Evolutionary conservation across 35 echinoderm and acorn worm species (phyloP).

Genomic region (Amphiura filiformis): DNA sequence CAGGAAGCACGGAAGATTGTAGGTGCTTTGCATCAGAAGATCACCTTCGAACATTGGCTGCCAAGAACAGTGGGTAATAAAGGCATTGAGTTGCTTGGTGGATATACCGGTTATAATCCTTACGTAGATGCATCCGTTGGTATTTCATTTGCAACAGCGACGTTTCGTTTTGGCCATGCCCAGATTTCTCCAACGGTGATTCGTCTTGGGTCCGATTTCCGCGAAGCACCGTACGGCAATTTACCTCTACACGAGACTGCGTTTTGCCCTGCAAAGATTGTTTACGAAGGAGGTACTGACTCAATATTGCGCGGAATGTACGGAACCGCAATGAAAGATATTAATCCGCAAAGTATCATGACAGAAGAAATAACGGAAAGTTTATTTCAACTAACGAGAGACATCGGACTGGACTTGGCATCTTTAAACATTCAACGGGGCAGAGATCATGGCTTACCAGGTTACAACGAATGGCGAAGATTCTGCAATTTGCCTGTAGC

Average conservation of each 20-base stretch:
- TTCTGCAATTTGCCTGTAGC: constrained; percentile 42
- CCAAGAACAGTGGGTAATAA: neutral
- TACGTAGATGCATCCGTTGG: neutral
- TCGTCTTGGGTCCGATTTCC: neutral
- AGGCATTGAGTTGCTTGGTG: neutral
- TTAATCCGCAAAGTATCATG: neutral
- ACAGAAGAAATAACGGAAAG: neutral
- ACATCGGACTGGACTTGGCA: constrained; percentile 57
- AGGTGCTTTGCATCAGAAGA: neutral
- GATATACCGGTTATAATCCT: neutral
- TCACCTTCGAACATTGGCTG: neutral
- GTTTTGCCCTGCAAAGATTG: neutral
- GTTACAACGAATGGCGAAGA: constrained; percentile 67
- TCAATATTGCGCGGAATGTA: neutral
- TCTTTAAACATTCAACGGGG: constrained; percentile 85
- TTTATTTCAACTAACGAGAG: neutral
- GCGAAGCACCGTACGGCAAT: neutral
- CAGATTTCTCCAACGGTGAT: neutral
- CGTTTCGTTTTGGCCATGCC: neutral
- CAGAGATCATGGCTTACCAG: constrained; percentile 77
- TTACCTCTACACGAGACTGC: neutral
- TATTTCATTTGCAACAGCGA: neutral
- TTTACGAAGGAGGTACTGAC: neutral
- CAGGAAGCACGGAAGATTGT: neutral
- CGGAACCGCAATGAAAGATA: neutral